Base-by-base conservation (phyloP, 30 jellyfish, hydroid and myxozoan species). In the Turritopsis rubra region DNA sequence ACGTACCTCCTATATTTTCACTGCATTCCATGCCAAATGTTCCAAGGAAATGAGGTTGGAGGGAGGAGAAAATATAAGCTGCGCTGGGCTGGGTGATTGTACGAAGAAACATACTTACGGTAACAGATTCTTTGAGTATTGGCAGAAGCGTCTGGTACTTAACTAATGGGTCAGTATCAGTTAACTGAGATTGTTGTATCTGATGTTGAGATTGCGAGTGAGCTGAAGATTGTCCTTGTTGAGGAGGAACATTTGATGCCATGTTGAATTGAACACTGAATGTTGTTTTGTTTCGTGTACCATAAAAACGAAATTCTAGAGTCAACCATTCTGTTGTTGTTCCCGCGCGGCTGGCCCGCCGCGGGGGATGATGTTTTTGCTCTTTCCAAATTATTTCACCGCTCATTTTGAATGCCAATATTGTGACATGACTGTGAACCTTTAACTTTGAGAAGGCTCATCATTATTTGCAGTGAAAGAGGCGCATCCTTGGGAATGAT, bases 151-250 rank as follows among this genome's bases (percentile, higher is more conserved):
- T 66, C 66, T 60, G 81, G 53, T 85, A 81, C 76, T 90, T 90
- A 0, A 82, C 93, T 87, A 90, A 75, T 21, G 95, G 95, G 73
- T 90, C 97, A 71, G 87, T 89, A 29, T 90, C 97, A 24, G 86
- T 52, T 23, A 88, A 41, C 26, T 79, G 79, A 21, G 88, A 88
- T 54, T 90, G 97, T 5, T 76, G 75, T 74, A 81, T 30, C 19
- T 83, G 28, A 21, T 88, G 41, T 22, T 60, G 88, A n/a, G 83
- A 88, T 20, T 65, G 71, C 28, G 84, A 81, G 21, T 29, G 85
- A n/a, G 80, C n/a, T n/a, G n/a, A n/a, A n/a, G n/a, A n/a, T n/a
- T n/a, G n/a, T n/a, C n/a, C n/a, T n/a, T n/a, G n/a, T n/a, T n/a
- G 76, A 1, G 27, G 76, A n/a, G 27, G 76, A 22, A n/a, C 29